Evolutionary conservation across 2,797 vertebrate species (phyloP).

Genomic region (Scomberomorus guttatus): DNA sequence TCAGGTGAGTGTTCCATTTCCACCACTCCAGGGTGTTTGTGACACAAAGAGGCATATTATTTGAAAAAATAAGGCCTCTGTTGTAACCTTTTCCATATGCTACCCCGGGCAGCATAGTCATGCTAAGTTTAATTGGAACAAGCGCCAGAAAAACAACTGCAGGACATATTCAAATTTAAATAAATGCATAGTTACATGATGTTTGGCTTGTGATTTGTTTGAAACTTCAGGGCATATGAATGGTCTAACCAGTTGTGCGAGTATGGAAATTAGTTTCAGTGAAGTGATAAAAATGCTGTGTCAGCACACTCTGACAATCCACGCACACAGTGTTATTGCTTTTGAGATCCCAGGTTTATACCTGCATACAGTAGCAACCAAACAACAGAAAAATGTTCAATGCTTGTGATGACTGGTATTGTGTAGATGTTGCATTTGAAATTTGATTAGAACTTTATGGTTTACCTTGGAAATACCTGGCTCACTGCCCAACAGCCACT

Average conservation of each 20-base stretch:
- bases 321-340: constrained; percentile 2
- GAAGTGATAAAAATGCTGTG: constrained; percentile 53
- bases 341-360: constrained; percentile 32
- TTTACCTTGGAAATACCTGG: constrained; percentile 32
- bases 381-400: constrained; percentile 1
- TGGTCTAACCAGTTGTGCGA: constrained; percentile 65
- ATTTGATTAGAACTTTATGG: constrained; percentile 17
- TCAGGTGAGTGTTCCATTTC: constrained; percentile 85
- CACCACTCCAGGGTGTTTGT: constrained; percentile 2
- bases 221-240: constrained; percentile 43
- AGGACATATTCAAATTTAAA: constrained; percentile 31
- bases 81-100: constrained; percentile 27
- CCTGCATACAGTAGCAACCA: not conserved
- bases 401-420: constrained; percentile 3
- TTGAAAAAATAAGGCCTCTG: not conserved
- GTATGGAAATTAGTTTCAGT: constrained; percentile 62
- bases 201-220: constrained; percentile 50
- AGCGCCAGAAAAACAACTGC: constrained; percentile 40
- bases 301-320: constrained; percentile 49
- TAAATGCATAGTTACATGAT: constrained; percentile 42
- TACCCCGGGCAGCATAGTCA: constrained; percentile 2
- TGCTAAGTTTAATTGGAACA: constrained; percentile 24
- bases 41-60: constrained; percentile 26
- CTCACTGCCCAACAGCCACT: constrained; percentile 15
- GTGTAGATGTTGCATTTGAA: constrained; percentile 30